Conservation (phyloP, 2,888 invertebrate species). For the Eudasyphora cyanicolor region DNA sequence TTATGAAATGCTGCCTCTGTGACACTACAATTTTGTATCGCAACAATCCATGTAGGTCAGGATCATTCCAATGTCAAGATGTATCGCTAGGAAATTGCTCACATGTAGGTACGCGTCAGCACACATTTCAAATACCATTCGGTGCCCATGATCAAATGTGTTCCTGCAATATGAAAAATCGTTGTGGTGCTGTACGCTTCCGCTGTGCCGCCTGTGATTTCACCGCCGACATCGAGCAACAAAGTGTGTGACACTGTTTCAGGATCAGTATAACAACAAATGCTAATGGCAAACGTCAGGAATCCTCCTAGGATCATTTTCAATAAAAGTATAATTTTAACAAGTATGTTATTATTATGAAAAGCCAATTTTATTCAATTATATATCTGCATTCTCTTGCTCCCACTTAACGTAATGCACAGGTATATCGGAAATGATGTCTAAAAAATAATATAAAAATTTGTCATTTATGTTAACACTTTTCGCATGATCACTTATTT, state of each 20-base stretch:
- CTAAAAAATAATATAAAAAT: too few species aligned
- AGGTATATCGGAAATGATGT: too few species aligned
- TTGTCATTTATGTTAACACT: too few species aligned
- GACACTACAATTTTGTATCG: constrained; percentile 85
- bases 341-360: too few species aligned
- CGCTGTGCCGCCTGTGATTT: constrained; percentile 94
- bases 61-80: constrained; percentile 89
- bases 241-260: constrained; percentile 86
- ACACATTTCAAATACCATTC: constrained; percentile 96
- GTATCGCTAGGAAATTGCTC: constrained; percentile 95
- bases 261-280: constrained; percentile 72
- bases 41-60: too few species aligned
- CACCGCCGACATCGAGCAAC: constrained; percentile 93
- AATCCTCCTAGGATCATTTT: too few species aligned
- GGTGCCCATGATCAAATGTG: constrained; percentile 96
- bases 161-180: constrained; percentile 95
- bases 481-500: too few species aligned
- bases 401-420: constrained; percentile 72
- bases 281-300: constrained; percentile 70
- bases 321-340: too few species aligned
- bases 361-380: constrained; percentile 82
- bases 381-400: constrained; percentile 71
- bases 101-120: constrained; percentile 92
- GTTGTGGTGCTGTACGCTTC: constrained; percentile 91
- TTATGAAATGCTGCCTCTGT: constrained; percentile 85